Evolutionary conservation across 53 echinoderm and acorn worm genomes (phyloP).

Genomic region (Mesocentrotus franciscanus): DNA sequence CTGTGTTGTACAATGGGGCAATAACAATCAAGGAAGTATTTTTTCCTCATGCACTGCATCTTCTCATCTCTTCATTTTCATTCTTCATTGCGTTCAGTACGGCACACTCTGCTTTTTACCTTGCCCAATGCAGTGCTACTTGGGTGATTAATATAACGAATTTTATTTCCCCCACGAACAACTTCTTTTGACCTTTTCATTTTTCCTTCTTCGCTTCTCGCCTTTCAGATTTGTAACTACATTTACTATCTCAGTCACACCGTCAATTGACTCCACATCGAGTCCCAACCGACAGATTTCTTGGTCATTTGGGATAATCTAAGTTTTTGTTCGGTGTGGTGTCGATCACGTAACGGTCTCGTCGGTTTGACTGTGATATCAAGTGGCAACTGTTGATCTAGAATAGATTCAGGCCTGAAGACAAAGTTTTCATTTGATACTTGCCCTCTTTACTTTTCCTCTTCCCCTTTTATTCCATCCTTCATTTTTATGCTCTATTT

Average conservation of each 20-base stretch:
- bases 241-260: too few relatives aligned
- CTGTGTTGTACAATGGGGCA: neutral
- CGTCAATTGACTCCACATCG: too few relatives aligned
- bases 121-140: neutral
- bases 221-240: too few relatives aligned
- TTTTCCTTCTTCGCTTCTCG: neutral
- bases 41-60: neutral
- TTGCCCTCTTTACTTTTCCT: too few relatives aligned
- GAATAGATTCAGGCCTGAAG: neutral
- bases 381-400: neutral
- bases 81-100: neutral
- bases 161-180: neutral
- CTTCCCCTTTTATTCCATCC: too few relatives aligned
- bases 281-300: too few relatives aligned
- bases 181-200: neutral
- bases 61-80: neutral
- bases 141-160: neutral
- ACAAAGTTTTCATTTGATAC: too few relatives aligned
- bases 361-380: too few relatives aligned
- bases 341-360: too few relatives aligned
- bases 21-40: neutral
- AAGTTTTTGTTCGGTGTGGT: too few relatives aligned
- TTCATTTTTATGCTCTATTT: too few relatives aligned
- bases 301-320: too few relatives aligned
- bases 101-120: neutral